phyloP scores from a whole-genome alignment of 1,140 invertebrate species.

The Drosophila kepulauana region DNA sequence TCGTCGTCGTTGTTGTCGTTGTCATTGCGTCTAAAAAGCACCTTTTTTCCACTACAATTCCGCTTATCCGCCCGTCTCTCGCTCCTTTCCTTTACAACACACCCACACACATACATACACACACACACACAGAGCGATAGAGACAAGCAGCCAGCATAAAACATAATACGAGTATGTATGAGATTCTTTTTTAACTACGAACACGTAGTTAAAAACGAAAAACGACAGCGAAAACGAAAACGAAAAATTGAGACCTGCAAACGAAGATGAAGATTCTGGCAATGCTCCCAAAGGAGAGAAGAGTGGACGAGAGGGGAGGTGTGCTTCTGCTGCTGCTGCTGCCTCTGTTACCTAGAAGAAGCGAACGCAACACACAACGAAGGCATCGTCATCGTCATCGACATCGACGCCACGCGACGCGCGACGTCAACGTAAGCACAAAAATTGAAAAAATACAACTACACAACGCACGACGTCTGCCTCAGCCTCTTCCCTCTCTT shows the following conservation, averaged over 20 bases:
- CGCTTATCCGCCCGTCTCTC: slow-evolving; percentile 58
- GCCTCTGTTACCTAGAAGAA: slow-evolving; percentile 47
- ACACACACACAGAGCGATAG: slow-evolving; percentile 34
- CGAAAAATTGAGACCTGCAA: slow-evolving; percentile 64
- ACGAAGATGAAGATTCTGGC: slow-evolving; percentile 52
- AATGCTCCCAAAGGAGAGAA: neutral
- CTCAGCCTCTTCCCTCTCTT: slow-evolving; percentile 17
- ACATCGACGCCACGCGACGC: slow-evolving; percentile 32
- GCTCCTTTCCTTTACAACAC: slow-evolving; percentile 20
- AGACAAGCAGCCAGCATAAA: slow-evolving; percentile 65
- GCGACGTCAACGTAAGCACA: slow-evolving; percentile 59
- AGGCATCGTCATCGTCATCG: slow-evolving; percentile 16
- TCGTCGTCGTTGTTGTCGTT: slow-evolving; percentile 33
- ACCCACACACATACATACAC: slow-evolving; percentile 16
- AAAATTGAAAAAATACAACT: slow-evolving; percentile 74
- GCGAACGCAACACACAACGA: slow-evolving; percentile 21
- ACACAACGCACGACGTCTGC: slow-evolving; percentile 52
- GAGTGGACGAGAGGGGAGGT: neutral
- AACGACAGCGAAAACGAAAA: slow-evolving; percentile 33
- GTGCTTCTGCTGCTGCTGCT: slow-evolving; percentile 1
- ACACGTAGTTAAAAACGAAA: slow-evolving; percentile 84
- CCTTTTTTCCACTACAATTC: slow-evolving; percentile 69
- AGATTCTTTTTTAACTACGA: slow-evolving; percentile 84
- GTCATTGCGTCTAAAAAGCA: slow-evolving; percentile 62
- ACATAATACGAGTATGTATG: slow-evolving; percentile 76